Evolutionary conservation across 2,888 invertebrate species (phyloP).

Genomic region (Loripinus fragilis): DNA sequence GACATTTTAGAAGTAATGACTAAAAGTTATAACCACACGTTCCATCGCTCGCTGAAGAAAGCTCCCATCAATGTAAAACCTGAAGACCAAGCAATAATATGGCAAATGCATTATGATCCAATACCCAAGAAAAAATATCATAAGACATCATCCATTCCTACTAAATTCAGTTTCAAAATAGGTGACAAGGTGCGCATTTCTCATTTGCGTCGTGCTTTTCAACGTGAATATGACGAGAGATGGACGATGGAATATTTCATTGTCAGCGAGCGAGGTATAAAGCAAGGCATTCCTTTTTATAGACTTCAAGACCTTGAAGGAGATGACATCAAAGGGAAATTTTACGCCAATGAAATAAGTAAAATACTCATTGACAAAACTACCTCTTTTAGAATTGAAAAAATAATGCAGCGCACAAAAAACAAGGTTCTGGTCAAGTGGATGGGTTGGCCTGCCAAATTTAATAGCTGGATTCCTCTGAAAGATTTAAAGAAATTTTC

Average conservation of each 20-base stretch:
- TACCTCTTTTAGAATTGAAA: too few relatives aligned
- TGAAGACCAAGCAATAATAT: too few relatives aligned
- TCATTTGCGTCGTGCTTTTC: slow-evolving; percentile 24
- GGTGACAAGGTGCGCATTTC: slow-evolving; percentile 37
- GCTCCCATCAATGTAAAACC: too few relatives aligned
- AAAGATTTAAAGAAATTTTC: background rate
- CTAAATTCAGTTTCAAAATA: slow-evolving; percentile 30
- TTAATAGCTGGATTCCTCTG: slow-evolving; percentile 25
- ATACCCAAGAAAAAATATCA: too few relatives aligned
- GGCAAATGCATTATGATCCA: too few relatives aligned
- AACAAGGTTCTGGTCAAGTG: too few relatives aligned
- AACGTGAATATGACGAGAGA: slow-evolving; percentile 30
- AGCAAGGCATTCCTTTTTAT: slow-evolving; percentile 30
- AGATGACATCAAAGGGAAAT: too few relatives aligned
- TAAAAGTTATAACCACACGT: slow-evolving; percentile 8
- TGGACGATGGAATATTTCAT: slow-evolving; percentile 40
- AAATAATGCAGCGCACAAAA: too few relatives aligned
- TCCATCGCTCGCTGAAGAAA: too few relatives aligned
- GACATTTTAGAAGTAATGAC: slow-evolving; percentile 2
- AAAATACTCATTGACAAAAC: too few relatives aligned
- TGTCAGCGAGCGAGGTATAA: slow-evolving; percentile 17
- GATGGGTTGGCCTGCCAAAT: slow-evolving; percentile 32
- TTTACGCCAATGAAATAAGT: too few relatives aligned
- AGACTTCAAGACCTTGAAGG: slow-evolving; percentile 29
- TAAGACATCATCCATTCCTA: too few relatives aligned